A percentile compares a stretch with the other conserved stretches of the same genome.
phyloP scores from a whole-genome alignment of 2,113 vertebrate genomes.

The Uria aalge region DNA sequence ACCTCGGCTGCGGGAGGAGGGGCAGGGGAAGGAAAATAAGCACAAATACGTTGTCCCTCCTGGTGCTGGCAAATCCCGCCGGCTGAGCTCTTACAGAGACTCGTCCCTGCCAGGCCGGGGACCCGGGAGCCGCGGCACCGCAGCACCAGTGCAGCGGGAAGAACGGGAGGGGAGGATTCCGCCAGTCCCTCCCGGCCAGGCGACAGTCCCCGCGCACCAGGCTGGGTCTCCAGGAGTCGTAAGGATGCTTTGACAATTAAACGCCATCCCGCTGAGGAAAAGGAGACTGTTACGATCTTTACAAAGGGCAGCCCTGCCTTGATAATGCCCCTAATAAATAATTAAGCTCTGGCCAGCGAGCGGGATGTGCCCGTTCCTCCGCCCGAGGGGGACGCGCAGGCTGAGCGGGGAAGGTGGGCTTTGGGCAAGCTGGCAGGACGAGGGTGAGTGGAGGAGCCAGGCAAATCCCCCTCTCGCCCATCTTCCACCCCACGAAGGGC shows the following conservation, averaged over 20 bases:
- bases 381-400: fast-evolving
- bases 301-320: background rate
- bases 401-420: background rate
- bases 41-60: background rate
- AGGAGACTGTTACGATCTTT: fast-evolving
- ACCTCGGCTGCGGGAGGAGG: background rate
- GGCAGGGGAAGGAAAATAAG: background rate
- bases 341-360: background rate
- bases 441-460: background rate
- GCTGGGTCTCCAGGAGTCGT: background rate
- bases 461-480: background rate
- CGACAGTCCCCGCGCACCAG: too few species aligned
- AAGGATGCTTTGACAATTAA: background rate
- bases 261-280: background rate
- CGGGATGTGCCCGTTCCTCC: too few species aligned
- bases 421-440: background rate
- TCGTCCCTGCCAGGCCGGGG: background rate
- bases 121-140: too few species aligned
- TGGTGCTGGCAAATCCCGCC: background rate
- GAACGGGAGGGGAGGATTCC: background rate
- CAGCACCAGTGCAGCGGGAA: too few species aligned
- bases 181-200: background rate
- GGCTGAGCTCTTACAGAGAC: background rate
- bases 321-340: too few species aligned
- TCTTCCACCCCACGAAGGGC: background rate